A percentile compares a stretch with the other conserved stretches of the same genome.
These are phyloP conservation scores for Megalopta genalis DNA, from an alignment of 1,140 invertebrate genomes.

Conservation along the genomic window DNA sequence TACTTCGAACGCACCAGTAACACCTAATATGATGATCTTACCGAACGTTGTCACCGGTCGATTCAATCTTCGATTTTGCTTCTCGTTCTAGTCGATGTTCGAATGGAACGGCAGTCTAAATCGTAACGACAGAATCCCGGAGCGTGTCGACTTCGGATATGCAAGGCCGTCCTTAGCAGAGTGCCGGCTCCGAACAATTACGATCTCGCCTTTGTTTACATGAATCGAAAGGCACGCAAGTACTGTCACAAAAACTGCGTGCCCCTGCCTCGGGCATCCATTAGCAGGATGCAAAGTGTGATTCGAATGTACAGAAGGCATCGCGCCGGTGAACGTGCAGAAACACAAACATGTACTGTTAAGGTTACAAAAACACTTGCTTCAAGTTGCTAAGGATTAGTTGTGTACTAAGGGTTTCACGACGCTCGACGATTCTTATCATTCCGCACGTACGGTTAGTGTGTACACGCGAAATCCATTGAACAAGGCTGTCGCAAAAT, in stretches of 20 bases:
- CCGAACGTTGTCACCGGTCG: not conserved
- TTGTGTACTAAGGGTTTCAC: not conserved
- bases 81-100: not conserved
- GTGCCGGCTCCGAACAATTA: not conserved
- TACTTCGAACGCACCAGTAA: not conserved
- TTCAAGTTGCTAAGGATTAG: constrained; percentile 25
- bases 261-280: constrained; percentile 29
- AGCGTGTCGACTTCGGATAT: constrained; percentile 18
- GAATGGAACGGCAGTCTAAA: not conserved
- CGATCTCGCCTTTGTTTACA: constrained; percentile 44
- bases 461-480: constrained; percentile 9
- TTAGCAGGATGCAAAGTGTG: constrained; percentile 54
- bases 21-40: not conserved
- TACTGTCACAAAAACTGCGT: constrained; percentile 22
- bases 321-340: constrained; percentile 51
- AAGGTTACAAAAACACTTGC: constrained; percentile 37
- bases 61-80: not conserved
- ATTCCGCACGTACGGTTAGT: not conserved
- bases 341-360: constrained; percentile 49
- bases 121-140: not conserved
- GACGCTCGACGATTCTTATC: not conserved
- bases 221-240: constrained; percentile 27
- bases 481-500: not conserved
- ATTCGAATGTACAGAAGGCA: constrained; percentile 50
- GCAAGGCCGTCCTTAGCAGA: constrained; percentile 21